Evolutionary conservation across 1,140 invertebrate genomes (phyloP).

Genomic region (Palaemon carinicauda): DNA sequence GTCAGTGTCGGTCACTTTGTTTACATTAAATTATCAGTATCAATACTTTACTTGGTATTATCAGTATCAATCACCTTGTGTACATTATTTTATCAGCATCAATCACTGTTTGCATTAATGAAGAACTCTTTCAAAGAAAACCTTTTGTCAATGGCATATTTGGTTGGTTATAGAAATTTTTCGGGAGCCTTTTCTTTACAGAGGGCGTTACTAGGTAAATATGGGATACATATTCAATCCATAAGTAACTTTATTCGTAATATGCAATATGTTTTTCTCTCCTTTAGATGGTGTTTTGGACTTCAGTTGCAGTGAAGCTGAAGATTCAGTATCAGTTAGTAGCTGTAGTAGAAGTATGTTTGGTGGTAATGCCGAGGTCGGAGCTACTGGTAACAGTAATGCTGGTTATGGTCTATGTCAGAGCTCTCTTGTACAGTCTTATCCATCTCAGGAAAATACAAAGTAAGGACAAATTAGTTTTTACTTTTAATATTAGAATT

Average conservation of each 20-base stretch:
- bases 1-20: not conserved
- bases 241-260: too few relatives aligned
- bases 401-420: slow-evolving; percentile 10
- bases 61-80: too few relatives aligned
- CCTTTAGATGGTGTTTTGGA: slow-evolving; percentile 51
- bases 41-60: too few relatives aligned
- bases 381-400: not conserved
- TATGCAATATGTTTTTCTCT: not conserved
- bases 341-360: not conserved
- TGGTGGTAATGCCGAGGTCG: not conserved
- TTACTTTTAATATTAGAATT: too few relatives aligned
- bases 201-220: not conserved
- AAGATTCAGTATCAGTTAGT: slow-evolving; percentile 42
- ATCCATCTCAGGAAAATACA: slow-evolving; percentile 35
- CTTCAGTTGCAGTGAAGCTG: slow-evolving; percentile 53
- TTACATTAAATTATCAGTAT: too few relatives aligned
- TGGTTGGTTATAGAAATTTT: too few relatives aligned
- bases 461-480: slow-evolving; percentile 7
- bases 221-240: too few relatives aligned
- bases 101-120: too few relatives aligned
- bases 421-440: slow-evolving; percentile 25
- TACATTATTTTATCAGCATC: too few relatives aligned
- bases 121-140: too few relatives aligned
- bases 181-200: not conserved
- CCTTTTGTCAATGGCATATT: too few relatives aligned